A percentile compares a stretch with the other conserved stretches of the same genome.
Conservation (phyloP, 2,888 invertebrate species). For the Drosophila ezoana region DNA sequence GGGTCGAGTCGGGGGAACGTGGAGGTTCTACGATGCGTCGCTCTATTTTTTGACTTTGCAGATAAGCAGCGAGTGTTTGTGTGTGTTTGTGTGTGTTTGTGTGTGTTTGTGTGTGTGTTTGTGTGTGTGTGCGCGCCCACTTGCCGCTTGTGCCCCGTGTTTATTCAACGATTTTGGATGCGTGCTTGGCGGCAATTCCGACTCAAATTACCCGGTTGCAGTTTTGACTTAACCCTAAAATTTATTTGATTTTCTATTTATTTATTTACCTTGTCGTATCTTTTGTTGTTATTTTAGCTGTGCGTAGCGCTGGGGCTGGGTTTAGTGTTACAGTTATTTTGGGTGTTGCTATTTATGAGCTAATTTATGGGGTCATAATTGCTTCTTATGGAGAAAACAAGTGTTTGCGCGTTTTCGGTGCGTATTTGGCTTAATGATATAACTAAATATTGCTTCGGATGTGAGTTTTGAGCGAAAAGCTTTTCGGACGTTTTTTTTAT, state of each 20-base stretch:
- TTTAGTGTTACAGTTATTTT: constrained; percentile 48
- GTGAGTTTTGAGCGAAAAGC: no score
- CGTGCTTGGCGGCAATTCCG: constrained; percentile 60
- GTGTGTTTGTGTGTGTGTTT: constrained; percentile 8
- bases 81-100: constrained; percentile 9
- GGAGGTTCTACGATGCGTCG: constrained; percentile 24
- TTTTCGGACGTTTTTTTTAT: no score
- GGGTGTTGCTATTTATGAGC: constrained; percentile 59
- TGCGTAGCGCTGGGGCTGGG: constrained; percentile 8
- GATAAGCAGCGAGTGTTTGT: constrained; percentile 46
- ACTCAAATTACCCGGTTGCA: constrained; percentile 65
- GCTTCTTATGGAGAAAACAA: constrained; percentile 16
- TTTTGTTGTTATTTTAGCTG: constrained; percentile 16
- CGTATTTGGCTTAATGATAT: no score
- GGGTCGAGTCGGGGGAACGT: constrained; percentile 18
- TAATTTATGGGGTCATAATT: constrained; percentile 67
- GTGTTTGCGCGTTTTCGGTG: constrained; percentile 23
- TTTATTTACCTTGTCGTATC: constrained; percentile 58
- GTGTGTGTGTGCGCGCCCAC: constrained; percentile 16
- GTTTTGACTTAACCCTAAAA: constrained; percentile 59
- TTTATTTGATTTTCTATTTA: constrained; percentile 62
- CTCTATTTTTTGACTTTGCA: constrained; percentile 51
- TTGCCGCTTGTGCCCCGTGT: constrained; percentile 57
- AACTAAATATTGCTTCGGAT: no score
- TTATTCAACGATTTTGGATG: constrained; percentile 64